Evolutionary conservation across 2,797 vertebrate species (phyloP).

Genomic region (Spinus olivaceus): DNA sequence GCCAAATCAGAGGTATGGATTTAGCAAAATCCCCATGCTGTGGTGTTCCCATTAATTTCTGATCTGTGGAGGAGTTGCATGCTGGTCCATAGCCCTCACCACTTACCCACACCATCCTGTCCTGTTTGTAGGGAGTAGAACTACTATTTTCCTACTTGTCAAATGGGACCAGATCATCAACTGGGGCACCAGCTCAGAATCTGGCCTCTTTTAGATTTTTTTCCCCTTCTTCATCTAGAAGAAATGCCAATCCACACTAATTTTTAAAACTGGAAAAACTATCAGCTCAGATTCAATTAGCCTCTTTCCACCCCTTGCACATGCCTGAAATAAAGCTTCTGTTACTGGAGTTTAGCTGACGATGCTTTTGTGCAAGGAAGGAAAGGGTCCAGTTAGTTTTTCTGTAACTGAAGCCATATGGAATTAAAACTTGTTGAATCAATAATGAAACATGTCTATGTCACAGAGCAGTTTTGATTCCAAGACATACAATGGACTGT

Average conservation of each 20-base stretch:
- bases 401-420: conserved; percentile 59
- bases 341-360: conserved; percentile 40
- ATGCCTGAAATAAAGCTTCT: conserved; percentile 31
- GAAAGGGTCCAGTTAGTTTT: conserved; percentile 27
- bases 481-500: conserved; percentile 38
- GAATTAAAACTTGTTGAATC: conserved; percentile 53
- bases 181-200: not conserved
- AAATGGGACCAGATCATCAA: not conserved
- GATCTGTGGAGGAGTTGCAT: not conserved
- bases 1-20: not conserved
- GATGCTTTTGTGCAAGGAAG: conserved; percentile 33
- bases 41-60: not conserved
- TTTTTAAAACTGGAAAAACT: conserved; percentile 18
- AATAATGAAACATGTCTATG: conserved; percentile 34
- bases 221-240: not conserved
- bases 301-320: not conserved
- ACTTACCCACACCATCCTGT: not conserved
- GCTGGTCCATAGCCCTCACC: not conserved
- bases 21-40: not conserved
- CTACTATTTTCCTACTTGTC: not conserved
- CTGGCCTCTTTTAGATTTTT: not conserved
- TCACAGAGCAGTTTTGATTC: conserved; percentile 34
- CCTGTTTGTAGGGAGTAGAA: not conserved
- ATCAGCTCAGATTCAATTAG: conserved; percentile 30
- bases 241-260: not conserved